Evolutionary conservation across 2,113 vertebrate species (phyloP).

Genomic region (Pollachius pollachius): DNA sequence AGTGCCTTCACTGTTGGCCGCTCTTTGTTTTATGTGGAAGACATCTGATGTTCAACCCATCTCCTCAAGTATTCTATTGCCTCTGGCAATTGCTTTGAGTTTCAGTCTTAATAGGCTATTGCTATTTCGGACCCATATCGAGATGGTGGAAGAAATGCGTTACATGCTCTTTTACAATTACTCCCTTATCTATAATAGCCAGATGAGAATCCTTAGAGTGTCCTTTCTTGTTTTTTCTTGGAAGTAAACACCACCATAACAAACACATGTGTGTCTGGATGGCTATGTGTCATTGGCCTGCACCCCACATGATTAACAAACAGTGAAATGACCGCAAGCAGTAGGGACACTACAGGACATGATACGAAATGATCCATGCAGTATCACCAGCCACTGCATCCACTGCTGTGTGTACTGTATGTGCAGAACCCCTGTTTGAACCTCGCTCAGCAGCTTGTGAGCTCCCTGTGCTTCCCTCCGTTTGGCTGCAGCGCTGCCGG

Average conservation of each 20-base stretch:
- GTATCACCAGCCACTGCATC: too few relatives aligned
- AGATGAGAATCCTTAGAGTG: not conserved
- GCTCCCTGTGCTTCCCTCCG: too few relatives aligned
- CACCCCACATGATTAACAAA: too few relatives aligned
- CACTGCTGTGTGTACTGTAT: too few relatives aligned
- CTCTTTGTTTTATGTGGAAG: not conserved
- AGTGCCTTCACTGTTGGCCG: conserved; percentile 17
- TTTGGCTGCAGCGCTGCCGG: conserved; percentile 76
- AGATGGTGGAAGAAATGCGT: conserved; percentile 14
- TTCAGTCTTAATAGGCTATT: conserved; percentile 34
- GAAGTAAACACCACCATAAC: too few relatives aligned
- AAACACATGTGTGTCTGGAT: too few relatives aligned
- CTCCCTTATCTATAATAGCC: not conserved
- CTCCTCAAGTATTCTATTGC: conserved; percentile 49
- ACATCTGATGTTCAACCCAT: conserved; percentile 39
- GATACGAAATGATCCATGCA: too few relatives aligned
- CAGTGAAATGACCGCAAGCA: too few relatives aligned
- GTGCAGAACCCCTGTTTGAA: too few relatives aligned
- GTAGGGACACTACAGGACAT: too few relatives aligned
- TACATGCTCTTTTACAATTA: conserved; percentile 12
- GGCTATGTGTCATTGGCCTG: too few relatives aligned
- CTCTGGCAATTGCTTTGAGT: conserved; percentile 49
- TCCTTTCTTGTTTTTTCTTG: conserved; percentile 2
- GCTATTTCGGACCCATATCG: conserved; percentile 17
- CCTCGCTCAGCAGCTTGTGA: too few relatives aligned